These are phyloP conservation scores for Solea senegalensis DNA, from an alignment of 2,113 vertebrate species.

Conservation along the genomic window DNA sequence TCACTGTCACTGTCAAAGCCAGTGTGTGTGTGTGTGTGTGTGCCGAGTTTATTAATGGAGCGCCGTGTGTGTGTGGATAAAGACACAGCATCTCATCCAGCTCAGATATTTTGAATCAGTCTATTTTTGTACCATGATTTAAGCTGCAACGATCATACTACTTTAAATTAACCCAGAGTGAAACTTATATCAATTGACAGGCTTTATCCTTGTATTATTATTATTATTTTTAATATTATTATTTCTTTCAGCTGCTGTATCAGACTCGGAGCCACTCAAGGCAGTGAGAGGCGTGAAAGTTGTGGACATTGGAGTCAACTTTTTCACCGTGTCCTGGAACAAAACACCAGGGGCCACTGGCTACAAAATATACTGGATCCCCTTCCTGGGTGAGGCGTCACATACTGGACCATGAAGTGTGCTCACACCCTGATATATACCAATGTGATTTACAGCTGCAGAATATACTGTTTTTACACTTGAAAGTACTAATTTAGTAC, in stretches of 20 bases:
- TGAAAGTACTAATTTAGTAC: no score
- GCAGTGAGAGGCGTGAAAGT: constrained; percentile 82
- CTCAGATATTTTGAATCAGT: background rate
- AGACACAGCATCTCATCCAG: background rate
- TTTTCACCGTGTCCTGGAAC: constrained; percentile 85
- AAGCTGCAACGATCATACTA: background rate
- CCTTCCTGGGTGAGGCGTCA: constrained; percentile 76
- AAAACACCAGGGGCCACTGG: constrained; percentile 78
- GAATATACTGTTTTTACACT: no score
- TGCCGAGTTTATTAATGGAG: constrained; percentile 24
- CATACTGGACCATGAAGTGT: background rate
- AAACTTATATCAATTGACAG: background rate
- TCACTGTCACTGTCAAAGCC: constrained; percentile 38
- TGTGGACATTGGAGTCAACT: constrained; percentile 75
- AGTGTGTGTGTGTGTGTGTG: constrained; percentile 9
- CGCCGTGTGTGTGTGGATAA: background rate
- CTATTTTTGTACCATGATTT: constrained; percentile 7
- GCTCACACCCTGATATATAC: background rate
- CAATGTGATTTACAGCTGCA: no score
- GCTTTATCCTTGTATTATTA: background rate
- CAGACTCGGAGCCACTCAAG: constrained; percentile 74
- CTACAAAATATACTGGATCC: constrained; percentile 87
- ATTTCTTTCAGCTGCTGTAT: constrained; percentile 56
- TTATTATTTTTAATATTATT: constrained; percentile 10
- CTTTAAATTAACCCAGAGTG: background rate